phyloP scores from a whole-genome alignment of 2,888 invertebrate genomes.

The Chironomus tentans region DNA sequence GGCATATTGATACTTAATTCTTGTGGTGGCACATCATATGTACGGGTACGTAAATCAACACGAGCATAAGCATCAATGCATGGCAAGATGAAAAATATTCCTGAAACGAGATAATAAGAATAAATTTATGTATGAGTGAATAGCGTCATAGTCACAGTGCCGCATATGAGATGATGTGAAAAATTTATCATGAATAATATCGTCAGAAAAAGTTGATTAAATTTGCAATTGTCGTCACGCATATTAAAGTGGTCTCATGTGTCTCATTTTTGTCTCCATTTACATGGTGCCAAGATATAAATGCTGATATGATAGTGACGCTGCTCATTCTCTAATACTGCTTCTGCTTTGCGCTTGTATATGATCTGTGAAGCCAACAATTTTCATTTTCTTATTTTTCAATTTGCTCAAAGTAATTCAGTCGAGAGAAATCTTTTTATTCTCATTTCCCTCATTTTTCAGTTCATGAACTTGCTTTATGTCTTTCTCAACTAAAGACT shows the following conservation, averaged over 20 bases:
- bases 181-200: neutral
- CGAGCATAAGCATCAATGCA: constrained; percentile 92
- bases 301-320: neutral
- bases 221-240: constrained; percentile 11
- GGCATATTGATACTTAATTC: constrained; percentile 60
- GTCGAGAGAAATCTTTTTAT: neutral
- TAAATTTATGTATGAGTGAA: no score
- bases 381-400: neutral
- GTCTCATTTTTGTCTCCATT: neutral
- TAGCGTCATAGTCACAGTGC: no score
- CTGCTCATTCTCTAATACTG: neutral
- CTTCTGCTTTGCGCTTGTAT: neutral
- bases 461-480: constrained; percentile 3
- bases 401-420: neutral
- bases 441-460: neutral
- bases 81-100: constrained; percentile 93
- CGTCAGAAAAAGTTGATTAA: neutral
- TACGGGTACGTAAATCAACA: constrained; percentile 87
- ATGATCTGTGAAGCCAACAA: neutral
- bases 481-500: neutral
- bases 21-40: constrained; percentile 96
- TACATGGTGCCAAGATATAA: neutral
- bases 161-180: neutral
- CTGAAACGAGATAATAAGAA: constrained; percentile 42
- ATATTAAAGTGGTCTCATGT: constrained; percentile 13